Conservation (phyloP, 2,888 invertebrate genomes). For the Ophioninae sp. region DNA sequence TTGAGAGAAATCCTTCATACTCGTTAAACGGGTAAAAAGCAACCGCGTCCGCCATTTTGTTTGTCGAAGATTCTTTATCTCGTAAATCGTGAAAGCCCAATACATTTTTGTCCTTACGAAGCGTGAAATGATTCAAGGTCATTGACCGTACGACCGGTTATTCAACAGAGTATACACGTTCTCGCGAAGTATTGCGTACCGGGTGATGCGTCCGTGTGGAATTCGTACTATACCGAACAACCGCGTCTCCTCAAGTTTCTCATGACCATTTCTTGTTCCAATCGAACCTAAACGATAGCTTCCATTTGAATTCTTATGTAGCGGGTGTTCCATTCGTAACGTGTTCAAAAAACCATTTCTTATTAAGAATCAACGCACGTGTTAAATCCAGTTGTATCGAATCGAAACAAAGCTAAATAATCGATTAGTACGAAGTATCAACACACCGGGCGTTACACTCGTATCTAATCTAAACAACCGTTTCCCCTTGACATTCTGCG, state of each 20-base stretch:
- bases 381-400: no score
- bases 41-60: no score
- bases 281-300: not conserved
- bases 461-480: not conserved
- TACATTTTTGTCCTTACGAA: not conserved
- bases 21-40: no score
- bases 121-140: not conserved
- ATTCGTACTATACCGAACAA: not conserved
- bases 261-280: not conserved
- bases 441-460: no score
- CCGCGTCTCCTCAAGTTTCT: no score
- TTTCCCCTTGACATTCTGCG: not conserved
- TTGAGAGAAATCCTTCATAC: no score
- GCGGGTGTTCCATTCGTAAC: no score
- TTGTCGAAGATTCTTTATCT: not conserved
- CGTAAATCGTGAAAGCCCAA: not conserved
- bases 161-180: not conserved
- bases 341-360: no score
- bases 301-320: no score
- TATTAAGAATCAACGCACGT: no score
- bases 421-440: no score
- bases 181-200: not conserved
- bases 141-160: constrained; percentile 1
- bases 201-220: not conserved
- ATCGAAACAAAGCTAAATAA: no score